Conservation (phyloP, 2,113 vertebrate genomes). For the Onychostruthus taczanowskii region DNA sequence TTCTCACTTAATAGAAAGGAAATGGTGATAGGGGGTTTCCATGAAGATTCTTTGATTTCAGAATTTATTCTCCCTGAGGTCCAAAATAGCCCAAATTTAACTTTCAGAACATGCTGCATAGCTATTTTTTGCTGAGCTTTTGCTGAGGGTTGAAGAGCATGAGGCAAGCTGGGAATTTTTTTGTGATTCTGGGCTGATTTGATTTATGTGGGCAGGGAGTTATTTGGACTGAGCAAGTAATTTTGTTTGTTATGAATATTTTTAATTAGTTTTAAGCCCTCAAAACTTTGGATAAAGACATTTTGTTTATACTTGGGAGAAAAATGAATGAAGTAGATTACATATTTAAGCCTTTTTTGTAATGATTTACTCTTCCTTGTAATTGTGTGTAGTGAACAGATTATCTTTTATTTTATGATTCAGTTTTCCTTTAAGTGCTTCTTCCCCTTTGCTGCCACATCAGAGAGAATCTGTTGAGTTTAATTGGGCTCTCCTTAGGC, state of each 20-base stretch:
- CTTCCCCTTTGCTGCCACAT: constrained; percentile 40
- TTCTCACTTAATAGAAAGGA: constrained; percentile 43
- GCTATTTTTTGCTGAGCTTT: constrained; percentile 61
- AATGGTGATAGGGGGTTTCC: constrained; percentile 60
- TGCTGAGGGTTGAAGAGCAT: constrained; percentile 47
- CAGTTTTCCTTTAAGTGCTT: constrained; percentile 52
- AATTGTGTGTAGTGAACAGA: constrained; percentile 45
- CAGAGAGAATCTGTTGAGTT: constrained; percentile 54
- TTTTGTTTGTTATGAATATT: constrained; percentile 55
- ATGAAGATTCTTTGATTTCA: constrained; percentile 62
- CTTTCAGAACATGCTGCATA: constrained; percentile 54
- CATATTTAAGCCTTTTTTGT: constrained; percentile 27
- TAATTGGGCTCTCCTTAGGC: constrained; percentile 47
- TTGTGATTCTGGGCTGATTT: constrained; percentile 49
- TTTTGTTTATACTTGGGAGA: constrained; percentile 33
- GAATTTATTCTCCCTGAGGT: constrained; percentile 64
- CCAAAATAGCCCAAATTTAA: constrained; percentile 63
- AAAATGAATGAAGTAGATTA: constrained; percentile 35
- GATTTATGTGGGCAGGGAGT: constrained; percentile 59
- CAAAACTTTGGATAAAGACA: constrained; percentile 27
- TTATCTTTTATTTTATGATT: constrained; percentile 52
- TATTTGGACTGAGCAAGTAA: constrained; percentile 47
- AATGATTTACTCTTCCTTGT: constrained; percentile 48
- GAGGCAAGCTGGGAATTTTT: constrained; percentile 48
- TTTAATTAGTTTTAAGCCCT: constrained; percentile 40